A percentile compares a stretch with the other conserved stretches of the same genome.
Evolutionary conservation across 2,888 invertebrate species (phyloP).

Genomic region (Eledone cirrhosa): DNA sequence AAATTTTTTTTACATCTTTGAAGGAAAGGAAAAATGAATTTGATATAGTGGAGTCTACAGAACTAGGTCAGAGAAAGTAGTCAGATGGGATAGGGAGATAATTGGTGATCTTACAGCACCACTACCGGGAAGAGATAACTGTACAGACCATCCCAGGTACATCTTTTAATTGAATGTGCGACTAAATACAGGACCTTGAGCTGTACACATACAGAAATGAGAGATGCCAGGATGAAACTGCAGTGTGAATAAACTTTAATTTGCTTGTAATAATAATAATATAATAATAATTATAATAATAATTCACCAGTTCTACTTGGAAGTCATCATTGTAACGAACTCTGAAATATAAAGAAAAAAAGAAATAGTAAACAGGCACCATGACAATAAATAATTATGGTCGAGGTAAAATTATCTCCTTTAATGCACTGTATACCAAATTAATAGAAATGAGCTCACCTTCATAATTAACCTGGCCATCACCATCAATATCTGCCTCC

Average conservation of each 20-base stretch:
- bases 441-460: conserved; percentile 60
- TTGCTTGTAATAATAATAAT: conserved; percentile 26
- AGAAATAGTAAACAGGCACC: background rate
- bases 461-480: conserved; percentile 98
- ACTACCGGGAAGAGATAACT: conserved; percentile 29
- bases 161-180: conserved; percentile 29
- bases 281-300: conserved; percentile 23
- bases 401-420: conserved; percentile 30
- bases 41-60: conserved; percentile 28
- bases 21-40: conserved; percentile 28
- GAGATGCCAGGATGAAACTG: conserved; percentile 31
- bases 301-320: conserved; percentile 44
- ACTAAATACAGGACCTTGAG: conserved; percentile 30
- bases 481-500: conserved; percentile 99
- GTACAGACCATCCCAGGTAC: conserved; percentile 31
- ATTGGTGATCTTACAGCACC: conserved; percentile 29
- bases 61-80: conserved; percentile 27
- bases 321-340: conserved; percentile 60
- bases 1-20: conserved; percentile 30
- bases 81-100: conserved; percentile 27
- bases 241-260: conserved; percentile 30
- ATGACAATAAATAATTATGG: background rate
- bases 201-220: conserved; percentile 31
- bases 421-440: conserved; percentile 34
- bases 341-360: conserved; percentile 46